Conservation (phyloP, 2,888 invertebrate species). For the Prionchulus punctatus region DNA sequence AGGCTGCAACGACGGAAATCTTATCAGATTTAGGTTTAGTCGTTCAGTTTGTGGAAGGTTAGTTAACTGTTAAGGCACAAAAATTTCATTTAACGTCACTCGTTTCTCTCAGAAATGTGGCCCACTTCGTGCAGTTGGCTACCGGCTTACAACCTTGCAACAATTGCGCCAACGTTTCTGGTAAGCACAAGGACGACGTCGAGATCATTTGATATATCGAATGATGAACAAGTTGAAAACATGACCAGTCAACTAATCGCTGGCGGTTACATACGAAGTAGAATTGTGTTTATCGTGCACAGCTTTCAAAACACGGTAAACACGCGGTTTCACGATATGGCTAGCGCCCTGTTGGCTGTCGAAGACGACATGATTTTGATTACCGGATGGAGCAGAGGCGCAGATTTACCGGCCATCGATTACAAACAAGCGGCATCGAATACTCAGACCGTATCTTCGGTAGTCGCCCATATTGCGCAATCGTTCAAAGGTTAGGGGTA, state of each 20-base stretch:
- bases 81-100: no score
- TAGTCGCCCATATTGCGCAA: no score
- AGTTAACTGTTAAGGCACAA: no score
- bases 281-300: not conserved
- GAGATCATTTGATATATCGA: not conserved
- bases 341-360: not conserved
- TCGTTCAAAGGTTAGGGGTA: no score
- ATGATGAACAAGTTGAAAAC: not conserved
- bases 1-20: no score
- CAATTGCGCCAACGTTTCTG: not conserved
- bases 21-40: no score
- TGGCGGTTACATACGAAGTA: not conserved
- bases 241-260: not conserved
- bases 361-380: not conserved
- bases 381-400: not conserved
- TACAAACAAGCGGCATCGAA: not conserved
- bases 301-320: not conserved
- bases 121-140: not conserved
- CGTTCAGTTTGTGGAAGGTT: no score
- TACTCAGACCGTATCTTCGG: not conserved
- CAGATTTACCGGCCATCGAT: not conserved
- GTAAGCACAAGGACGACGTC: not conserved
- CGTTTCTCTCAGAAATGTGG: no score
- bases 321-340: not conserved
- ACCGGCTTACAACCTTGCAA: not conserved